These are phyloP conservation scores for Capitulum mitella DNA, from an alignment of 2,888 invertebrate species.

Conservation along the genomic window DNA sequence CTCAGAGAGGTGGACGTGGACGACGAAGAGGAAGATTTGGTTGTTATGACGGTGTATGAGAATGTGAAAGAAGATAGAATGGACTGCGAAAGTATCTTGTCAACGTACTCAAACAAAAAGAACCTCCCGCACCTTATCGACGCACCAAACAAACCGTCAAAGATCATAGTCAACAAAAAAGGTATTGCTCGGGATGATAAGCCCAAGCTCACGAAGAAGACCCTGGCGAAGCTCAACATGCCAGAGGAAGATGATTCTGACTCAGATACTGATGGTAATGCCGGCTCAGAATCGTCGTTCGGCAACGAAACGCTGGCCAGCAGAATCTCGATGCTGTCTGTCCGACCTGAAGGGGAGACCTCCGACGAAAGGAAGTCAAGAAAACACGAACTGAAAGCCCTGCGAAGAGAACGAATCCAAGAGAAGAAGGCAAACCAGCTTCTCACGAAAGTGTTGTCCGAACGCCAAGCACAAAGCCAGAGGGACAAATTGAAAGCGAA, in stretches of 20 bases:
- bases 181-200: conserved; percentile 44
- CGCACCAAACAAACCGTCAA: neutral
- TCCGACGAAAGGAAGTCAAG: conserved; percentile 40
- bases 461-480: neutral
- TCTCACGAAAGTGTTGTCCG: neutral
- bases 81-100: conserved; percentile 87
- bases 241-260: neutral
- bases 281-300: neutral
- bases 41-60: conserved; percentile 30
- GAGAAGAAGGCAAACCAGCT: neutral
- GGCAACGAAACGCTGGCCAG: conserved; percentile 28
- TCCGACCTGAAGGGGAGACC: conserved; percentile 40
- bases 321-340: conserved; percentile 34
- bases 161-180: neutral
- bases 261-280: neutral
- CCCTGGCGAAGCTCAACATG: neutral
- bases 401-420: conserved; percentile 2
- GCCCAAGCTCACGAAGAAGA: neutral
- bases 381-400: conserved; percentile 36
- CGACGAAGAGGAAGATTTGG: conserved; percentile 32
- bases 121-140: conserved; percentile 81
- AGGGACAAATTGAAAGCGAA: neutral
- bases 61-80: conserved; percentile 55
- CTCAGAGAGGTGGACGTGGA: neutral
- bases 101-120: conserved; percentile 82